Evolutionary conservation across 1,140 invertebrate species (phyloP), one percentile per base, ranked within the genome.

Genomic region (Zophobas morio): DNA sequence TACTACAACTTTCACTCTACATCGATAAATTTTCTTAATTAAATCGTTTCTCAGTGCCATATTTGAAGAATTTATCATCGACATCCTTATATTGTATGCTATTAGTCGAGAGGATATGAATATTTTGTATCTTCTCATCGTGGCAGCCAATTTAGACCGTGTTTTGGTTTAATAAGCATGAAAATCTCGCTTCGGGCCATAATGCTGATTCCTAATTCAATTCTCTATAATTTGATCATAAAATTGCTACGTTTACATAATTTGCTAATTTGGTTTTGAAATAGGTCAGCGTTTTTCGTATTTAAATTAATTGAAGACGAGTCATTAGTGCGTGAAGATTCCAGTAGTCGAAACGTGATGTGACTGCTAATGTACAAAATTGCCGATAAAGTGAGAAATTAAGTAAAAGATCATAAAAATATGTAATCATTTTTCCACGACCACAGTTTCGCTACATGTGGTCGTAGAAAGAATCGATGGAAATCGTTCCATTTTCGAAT

Each of bases 11-110:
- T 57, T 57, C 54, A 20, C 34, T 20, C 8, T 8, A 4, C 5
- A 2, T 33, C 35, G 2, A 57, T 57, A 57, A 57, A 57, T 57
- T 36, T 57, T 33, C 3, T 57, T 57, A 57, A 57, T 57, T 57
- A 36, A 57, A 57, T 57, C 35, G 54, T 57, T 34, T 57, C 54
- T 20, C 20, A 34, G 33, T 57, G 3, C 54, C 34, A 35, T 33
- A 33, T 57, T 35, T 57, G 54, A 36, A 51, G n/a, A 51, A 51
- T 51, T 51, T 20, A 51, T 51, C 49, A 20, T 51, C n/a, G 3
- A 6, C n/a, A 4, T 51, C 49, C 3, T 51, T 51, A 20, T 20
- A 20, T 20, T 51, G 49, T 20, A 5, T 51, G 20, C 20, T 51
- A 51, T 51, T 51, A 51, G 2, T 51, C 3, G 6, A 46, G 42